Evolutionary conservation across 2,113 vertebrate genomes (phyloP).

Genomic region (Microtus pennsylvanicus): DNA sequence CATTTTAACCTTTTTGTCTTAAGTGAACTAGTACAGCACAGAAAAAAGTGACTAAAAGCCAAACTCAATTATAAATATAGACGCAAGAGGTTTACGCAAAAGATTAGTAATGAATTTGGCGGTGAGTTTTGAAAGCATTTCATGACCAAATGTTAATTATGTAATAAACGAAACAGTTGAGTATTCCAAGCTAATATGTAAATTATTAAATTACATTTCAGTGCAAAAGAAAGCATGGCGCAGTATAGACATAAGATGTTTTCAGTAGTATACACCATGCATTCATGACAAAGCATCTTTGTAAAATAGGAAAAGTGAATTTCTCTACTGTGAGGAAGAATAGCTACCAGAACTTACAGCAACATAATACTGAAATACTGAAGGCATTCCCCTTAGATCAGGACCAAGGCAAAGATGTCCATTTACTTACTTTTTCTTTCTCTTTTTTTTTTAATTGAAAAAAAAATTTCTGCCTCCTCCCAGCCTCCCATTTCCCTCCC

Average conservation of each 20-base stretch:
- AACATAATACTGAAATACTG: background rate
- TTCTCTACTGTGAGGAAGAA: background rate
- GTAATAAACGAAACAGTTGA: background rate
- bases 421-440: too few relatives aligned
- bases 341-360: background rate
- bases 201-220: background rate
- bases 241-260: background rate
- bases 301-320: background rate
- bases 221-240: background rate
- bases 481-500: too few relatives aligned
- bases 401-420: background rate
- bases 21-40: background rate
- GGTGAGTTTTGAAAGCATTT: background rate
- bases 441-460: too few relatives aligned
- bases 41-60: conserved; percentile 1
- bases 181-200: conserved; percentile 14
- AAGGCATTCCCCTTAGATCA: background rate
- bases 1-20: conserved; percentile 8
- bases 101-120: background rate
- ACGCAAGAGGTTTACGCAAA: background rate
- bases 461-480: too few relatives aligned
- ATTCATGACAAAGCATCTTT: conserved; percentile 5
- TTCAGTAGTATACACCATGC: background rate
- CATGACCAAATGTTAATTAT: background rate
- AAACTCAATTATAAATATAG: conserved; percentile 15